Evolutionary conservation across 2,113 vertebrate genomes (phyloP), one percentile per base, ranked within the genome.

Genomic region (Xiphophorus maculatus): DNA sequence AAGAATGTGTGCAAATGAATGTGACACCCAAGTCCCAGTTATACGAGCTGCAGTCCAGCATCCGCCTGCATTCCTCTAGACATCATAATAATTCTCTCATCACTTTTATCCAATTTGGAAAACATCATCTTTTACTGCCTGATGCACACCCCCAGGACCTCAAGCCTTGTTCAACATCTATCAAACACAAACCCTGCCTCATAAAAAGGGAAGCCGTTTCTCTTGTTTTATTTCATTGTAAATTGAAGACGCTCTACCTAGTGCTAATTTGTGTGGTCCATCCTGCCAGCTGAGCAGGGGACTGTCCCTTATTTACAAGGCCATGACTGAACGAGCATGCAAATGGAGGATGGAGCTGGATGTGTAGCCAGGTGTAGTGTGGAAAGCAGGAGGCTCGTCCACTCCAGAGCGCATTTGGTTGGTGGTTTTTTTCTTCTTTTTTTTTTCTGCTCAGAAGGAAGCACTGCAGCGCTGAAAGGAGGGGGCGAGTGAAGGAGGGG

Each of bases 391-490:
- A 82, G 76, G 87, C 87, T 88, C 63, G 72, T 90, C 85, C 29
- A 11, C 78, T 81, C 86, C 78, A 22, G 27, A 66, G 63, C 22
- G 51, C 58, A 69, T 73, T 66, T 79, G 84, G 86, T 90, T 89
- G 81, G 66, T 77, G 68, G 44, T 70, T 89, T 78, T 88, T 72
- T n/a, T 54, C 71, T 44, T 4, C 5, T 60, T 51, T 69, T 77
- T 4, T 11, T 54, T 60, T 73, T 77, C 61, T 40, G 37, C 17
- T 66, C 66, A 79, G 75, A 84, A 91, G 79, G 85, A 87, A 90
- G 86, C 81, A 93, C 82, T 90, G 92, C 90, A 90, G 91, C 69
- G 87, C 37, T 66, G 70, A 77, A 42, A 22, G 44, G 79, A 66
- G 61, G 30, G 63, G n/a, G 60, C 33, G 37, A 22, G 60, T 17